Base-by-base conservation (phyloP, 2,113 vertebrate species). In the Tiliqua scincoides region DNA sequence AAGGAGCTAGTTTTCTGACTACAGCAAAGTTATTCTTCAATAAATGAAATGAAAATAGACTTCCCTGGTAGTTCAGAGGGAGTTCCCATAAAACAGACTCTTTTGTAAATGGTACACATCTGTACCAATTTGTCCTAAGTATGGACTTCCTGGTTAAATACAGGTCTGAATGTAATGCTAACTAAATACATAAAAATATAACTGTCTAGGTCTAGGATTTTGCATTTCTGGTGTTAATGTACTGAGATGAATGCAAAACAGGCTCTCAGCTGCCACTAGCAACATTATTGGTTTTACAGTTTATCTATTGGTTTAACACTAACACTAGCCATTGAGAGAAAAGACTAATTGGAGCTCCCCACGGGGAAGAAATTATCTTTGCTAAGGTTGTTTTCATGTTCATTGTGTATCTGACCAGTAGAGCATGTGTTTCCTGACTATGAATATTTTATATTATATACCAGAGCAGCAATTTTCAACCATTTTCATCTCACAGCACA, bases 331-430 rank as follows among this genome's bases (percentile, higher is more conserved):
- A 37, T 2, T 12, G n/a, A 65, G 48, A 61, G 10, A 84, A 71
- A 0, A 6, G 1, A 10, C 43, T 61, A 82, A 12, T 17, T 40
- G 20, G 40, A 84, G 72, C 62, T 52, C 87, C 82, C 85, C 79
- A 54, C 86, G 61, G 75, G 3, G n/a, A 65, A 79, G 12, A 67
- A 81, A 87, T 88, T 43, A 67, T 65, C 57, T 35, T 23, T 82
- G 68, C 84, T 57, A 14, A 77, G 1, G 35, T 40, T 83, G 54
- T 70, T 25, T 32, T 18, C 77, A 77, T 84, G 57, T 70, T 87
- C 52, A 72, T 30, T 79, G 79, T 85, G 0, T 79, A 72, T 76
- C 54, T 57, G 68, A 65, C 59, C 54, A 62, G 52, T 84, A 78
- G 76, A 68, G 32, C 25, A 12, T 23, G 1, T 15, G 30, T 57